Evolutionary conservation across 2,888 invertebrate species (phyloP).

Genomic region (Tridacna crocea): DNA sequence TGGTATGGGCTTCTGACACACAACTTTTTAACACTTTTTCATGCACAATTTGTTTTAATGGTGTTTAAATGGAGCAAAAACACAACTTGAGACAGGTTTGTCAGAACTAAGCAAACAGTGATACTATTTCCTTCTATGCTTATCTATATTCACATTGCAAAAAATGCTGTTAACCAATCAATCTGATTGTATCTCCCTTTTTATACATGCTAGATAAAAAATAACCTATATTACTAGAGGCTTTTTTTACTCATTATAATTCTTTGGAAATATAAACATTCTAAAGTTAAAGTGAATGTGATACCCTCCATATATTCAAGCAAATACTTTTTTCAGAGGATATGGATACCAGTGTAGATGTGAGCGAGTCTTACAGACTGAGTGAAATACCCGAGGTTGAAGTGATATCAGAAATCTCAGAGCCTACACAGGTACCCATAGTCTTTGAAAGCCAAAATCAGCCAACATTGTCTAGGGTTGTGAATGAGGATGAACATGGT

Average conservation of each 20-base stretch:
- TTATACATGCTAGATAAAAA: constrained; percentile 4
- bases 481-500: too few relatives aligned
- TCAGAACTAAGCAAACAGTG: neutral
- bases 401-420: neutral
- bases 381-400: neutral
- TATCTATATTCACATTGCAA: constrained; percentile 2
- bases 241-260: too few relatives aligned
- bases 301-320: neutral
- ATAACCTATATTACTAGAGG: neutral
- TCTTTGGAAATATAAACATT: too few relatives aligned
- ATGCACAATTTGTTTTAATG: neutral
- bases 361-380: neutral
- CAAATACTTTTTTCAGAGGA: constrained; percentile 12
- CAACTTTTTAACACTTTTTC: too few relatives aligned
- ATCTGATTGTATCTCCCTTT: neutral
- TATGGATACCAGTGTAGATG: neutral
- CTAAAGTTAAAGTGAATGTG: too few relatives aligned
- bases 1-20: too few relatives aligned
- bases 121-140: constrained; percentile 4
- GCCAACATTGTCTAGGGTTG: too few relatives aligned
- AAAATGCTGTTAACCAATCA: neutral
- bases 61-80: neutral
- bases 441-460: neutral
- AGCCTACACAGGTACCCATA: neutral
- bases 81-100: neutral